These are phyloP conservation scores for Carassius auratus DNA, from an alignment of 2,113 vertebrate species.

Conservation along the genomic window DNA sequence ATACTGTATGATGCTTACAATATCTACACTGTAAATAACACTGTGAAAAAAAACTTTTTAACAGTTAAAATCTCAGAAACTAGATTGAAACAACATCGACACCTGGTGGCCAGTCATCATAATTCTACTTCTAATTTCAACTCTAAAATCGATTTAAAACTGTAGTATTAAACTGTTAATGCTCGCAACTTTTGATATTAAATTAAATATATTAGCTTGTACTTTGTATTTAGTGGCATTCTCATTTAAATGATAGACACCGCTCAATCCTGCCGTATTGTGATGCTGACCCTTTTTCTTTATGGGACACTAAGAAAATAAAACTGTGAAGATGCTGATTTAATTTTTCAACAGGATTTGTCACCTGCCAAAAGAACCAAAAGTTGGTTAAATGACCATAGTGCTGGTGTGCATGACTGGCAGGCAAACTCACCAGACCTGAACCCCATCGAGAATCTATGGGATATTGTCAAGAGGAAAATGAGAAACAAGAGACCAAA, in stretches of 20 bases:
- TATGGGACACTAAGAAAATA: too few species aligned
- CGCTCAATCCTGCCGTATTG: neutral
- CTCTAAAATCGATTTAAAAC: neutral
- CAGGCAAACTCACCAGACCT: too few species aligned
- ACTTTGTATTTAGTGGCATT: neutral
- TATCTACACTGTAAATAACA: neutral
- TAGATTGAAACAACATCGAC: neutral
- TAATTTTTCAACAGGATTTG: too few species aligned
- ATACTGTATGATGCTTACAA: neutral
- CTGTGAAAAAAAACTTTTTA: neutral
- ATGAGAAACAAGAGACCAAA: too few species aligned
- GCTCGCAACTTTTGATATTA: neutral
- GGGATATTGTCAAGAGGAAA: too few species aligned
- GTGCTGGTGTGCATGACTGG: too few species aligned
- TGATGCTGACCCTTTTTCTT: neutral
- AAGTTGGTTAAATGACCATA: too few species aligned
- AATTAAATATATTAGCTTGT: neutral
- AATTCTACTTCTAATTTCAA: neutral
- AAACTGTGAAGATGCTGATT: too few species aligned
- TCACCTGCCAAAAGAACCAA: too few species aligned
- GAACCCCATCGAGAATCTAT: too few species aligned
- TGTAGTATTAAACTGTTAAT: neutral
- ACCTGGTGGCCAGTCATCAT: constrained; percentile 12
- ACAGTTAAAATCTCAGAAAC: neutral
- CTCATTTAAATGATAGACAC: neutral